These are phyloP conservation scores for Pseudomugil gertrudae DNA, from an alignment of 2,797 vertebrate genomes.

Conservation along the genomic window DNA sequence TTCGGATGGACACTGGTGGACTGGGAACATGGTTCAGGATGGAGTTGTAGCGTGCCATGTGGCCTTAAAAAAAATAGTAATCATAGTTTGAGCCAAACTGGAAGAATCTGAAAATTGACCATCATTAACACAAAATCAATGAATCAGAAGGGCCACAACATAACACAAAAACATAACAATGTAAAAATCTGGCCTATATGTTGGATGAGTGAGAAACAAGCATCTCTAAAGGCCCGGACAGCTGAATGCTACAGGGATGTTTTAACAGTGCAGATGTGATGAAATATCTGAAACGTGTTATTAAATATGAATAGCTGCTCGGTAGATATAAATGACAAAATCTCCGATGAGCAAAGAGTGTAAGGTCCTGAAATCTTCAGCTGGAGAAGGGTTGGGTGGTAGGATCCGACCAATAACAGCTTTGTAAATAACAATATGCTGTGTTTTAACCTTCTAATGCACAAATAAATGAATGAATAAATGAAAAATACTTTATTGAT, in stretches of 20 bases:
- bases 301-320: no score
- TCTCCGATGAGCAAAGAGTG: no score
- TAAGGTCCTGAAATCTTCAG: no score
- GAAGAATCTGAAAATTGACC: no score
- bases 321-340: no score
- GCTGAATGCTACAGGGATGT: background rate
- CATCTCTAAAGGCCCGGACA: background rate
- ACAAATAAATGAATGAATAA: no score
- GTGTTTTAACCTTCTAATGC: no score
- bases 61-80: slow-evolving; percentile 77
- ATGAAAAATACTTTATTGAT: no score
- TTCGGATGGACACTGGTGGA: slow-evolving; percentile 86
- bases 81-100: background rate
- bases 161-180: background rate
- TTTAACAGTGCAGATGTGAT: background rate
- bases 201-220: background rate
- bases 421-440: no score
- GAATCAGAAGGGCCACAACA: background rate
- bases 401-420: no score
- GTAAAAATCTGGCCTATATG: no score
- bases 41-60: slow-evolving; percentile 93
- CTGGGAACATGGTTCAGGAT: slow-evolving; percentile 93
- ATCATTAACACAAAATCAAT: background rate
- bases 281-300: background rate
- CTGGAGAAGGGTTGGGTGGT: no score